These are phyloP conservation scores for Hydrotaea cyrtoneurina DNA, from an alignment of 2,888 invertebrate species.

Conservation along the genomic window DNA sequence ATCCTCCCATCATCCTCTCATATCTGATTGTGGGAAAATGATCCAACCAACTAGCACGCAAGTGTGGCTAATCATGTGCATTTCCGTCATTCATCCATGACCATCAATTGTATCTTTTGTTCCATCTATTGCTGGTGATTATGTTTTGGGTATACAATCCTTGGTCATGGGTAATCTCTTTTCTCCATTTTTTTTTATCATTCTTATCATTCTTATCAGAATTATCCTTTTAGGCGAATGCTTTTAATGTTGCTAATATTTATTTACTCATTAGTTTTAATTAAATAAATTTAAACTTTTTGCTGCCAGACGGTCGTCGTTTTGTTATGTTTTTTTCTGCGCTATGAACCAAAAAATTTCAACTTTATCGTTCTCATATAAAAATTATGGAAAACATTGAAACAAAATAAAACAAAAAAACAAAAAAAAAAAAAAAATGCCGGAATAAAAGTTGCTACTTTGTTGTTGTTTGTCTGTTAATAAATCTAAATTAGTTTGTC, in stretches of 20 bases:
- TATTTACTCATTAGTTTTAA: constrained; percentile 59
- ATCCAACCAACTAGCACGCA: too few species aligned
- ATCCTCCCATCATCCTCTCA: too few species aligned
- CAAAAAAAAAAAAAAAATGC: constrained; percentile 10
- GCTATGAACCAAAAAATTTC: constrained; percentile 5
- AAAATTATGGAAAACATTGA: neutral
- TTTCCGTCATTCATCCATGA: too few species aligned
- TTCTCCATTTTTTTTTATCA: too few species aligned
- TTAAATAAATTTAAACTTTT: constrained; percentile 56
- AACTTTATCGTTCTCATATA: constrained; percentile 26
- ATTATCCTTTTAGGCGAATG: neutral
- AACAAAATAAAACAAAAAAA: constrained; percentile 25
- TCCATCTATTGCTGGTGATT: too few species aligned
- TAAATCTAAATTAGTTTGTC: constrained; percentile 67
- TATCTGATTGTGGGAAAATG: too few species aligned
- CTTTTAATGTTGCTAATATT: constrained; percentile 17
- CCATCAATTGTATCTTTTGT: too few species aligned
- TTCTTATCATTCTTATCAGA: neutral
- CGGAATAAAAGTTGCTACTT: neutral
- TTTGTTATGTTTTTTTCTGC: neutral
- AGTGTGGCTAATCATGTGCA: too few species aligned
- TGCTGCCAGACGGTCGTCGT: constrained; percentile 32
- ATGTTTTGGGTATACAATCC: too few species aligned
- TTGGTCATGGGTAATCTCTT: too few species aligned
- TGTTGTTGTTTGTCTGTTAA: constrained; percentile 36